These are phyloP conservation scores for Chelon auratus DNA, from an alignment of 2,797 vertebrate genomes.

Conservation along the genomic window DNA sequence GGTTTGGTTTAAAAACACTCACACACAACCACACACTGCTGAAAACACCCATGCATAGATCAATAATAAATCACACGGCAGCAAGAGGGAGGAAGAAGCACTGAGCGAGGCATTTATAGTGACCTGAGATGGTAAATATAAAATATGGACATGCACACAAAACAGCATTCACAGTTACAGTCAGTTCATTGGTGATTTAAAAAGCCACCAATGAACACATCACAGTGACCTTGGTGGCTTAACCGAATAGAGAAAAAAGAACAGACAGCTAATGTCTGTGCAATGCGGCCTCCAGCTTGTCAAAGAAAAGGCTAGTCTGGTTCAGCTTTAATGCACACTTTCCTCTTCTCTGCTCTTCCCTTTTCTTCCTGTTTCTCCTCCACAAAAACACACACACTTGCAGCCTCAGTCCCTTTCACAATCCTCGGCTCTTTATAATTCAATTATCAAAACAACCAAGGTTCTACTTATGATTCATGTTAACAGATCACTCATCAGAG, in stretches of 20 bases:
- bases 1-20: conserved; percentile 45
- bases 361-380: conserved; percentile 4
- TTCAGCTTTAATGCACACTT: conserved; percentile 23
- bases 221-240: background rate
- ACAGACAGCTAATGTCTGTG: conserved; percentile 35
- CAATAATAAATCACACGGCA: conserved; percentile 78
- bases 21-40: conserved; percentile 18
- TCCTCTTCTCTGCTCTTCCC: background rate
- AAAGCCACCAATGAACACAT: conserved; percentile 16
- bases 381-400: conserved; percentile 25
- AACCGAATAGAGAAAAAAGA: conserved; percentile 2
- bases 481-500: conserved; percentile 36
- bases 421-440: conserved; percentile 48
- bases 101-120: conserved; percentile 59
- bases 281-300: conserved; percentile 30
- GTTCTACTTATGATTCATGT: conserved; percentile 56
- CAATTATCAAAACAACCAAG: conserved; percentile 56
- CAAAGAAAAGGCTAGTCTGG: conserved; percentile 31
- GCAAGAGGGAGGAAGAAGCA: conserved; percentile 63
- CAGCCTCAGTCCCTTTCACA: background rate
- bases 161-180: conserved; percentile 23
- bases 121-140: conserved; percentile 55
- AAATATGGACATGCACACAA: conserved; percentile 46
- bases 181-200: conserved; percentile 49
- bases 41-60: conserved; percentile 71